Percentiles rank a stretch among this genome's conserved stretches.
Conservation (phyloP, 2,888 invertebrate species). For the Nysson spinosus region DNA sequence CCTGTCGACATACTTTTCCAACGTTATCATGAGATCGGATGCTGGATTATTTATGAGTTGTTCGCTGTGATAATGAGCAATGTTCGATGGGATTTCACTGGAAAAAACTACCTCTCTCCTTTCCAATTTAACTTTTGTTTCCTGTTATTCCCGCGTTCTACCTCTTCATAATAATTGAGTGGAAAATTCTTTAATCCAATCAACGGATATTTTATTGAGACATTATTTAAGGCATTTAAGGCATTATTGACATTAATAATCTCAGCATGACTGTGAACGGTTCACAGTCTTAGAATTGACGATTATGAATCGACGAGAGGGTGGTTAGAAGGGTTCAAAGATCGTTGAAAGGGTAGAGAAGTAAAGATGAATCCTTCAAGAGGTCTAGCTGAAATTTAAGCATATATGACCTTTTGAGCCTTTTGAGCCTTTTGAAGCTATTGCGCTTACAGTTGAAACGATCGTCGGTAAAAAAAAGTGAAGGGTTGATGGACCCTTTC, state of each 20-base stretch:
- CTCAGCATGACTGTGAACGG: too few relatives aligned
- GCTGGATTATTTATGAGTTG: slow-evolving; percentile 15
- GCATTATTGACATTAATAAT: too few relatives aligned
- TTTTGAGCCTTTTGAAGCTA: slow-evolving; percentile 48
- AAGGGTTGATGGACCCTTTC: slow-evolving; percentile 36
- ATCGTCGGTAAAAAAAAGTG: slow-evolving; percentile 19
- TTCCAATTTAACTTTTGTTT: too few relatives aligned
- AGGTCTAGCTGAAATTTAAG: slow-evolving; percentile 48
- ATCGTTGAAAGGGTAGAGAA: slow-evolving; percentile 14
- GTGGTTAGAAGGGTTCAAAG: slow-evolving; percentile 14
- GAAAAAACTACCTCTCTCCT: not conserved
- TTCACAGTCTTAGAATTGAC: slow-evolving; percentile 43
- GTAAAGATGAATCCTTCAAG: slow-evolving; percentile 48
- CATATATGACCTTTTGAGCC: slow-evolving; percentile 46
- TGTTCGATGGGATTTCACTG: not conserved
- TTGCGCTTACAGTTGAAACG: slow-evolving; percentile 34
- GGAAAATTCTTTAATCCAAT: too few relatives aligned
- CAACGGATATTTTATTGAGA: too few relatives aligned
- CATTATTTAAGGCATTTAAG: too few relatives aligned
- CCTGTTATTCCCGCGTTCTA: too few relatives aligned
- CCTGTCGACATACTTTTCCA: slow-evolving; percentile 14
- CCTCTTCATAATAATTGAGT: too few relatives aligned
- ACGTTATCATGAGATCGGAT: not conserved
- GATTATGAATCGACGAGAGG: slow-evolving; percentile 40
- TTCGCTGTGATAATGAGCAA: slow-evolving; percentile 3